Conservation (phyloP, 2,797 vertebrate species). For the Eleutherodactylus coqui region DNA sequence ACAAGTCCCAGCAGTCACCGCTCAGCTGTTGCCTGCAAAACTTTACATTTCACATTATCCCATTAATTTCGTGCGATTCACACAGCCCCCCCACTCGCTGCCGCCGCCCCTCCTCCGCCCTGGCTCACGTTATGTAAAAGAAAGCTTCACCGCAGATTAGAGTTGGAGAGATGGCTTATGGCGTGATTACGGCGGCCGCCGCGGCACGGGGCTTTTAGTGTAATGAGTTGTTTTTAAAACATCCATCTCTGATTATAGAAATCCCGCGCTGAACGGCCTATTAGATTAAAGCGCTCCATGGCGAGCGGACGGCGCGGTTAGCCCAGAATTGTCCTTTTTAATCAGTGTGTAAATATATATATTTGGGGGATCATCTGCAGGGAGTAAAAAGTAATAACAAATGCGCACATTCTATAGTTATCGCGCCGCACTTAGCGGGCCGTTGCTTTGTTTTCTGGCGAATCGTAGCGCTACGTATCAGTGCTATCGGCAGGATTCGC, state of each 20-base stretch:
- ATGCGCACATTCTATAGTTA: too few relatives aligned
- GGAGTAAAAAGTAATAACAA: too few relatives aligned
- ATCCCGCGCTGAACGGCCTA: slow-evolving; percentile 28
- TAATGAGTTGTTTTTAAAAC: slow-evolving; percentile 38
- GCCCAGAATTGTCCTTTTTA: neutral
- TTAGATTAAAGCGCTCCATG: neutral
- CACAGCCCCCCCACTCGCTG: too few relatives aligned
- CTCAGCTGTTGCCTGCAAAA: too few relatives aligned
- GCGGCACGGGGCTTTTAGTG: slow-evolving; percentile 31
- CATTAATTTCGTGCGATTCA: neutral
- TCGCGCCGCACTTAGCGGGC: too few relatives aligned
- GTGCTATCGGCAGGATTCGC: too few relatives aligned
- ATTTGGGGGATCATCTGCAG: too few relatives aligned
- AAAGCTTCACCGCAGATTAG: neutral
- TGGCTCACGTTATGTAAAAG: slow-evolving; percentile 16
- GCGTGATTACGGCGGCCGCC: slow-evolving; percentile 15
- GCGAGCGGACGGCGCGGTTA: neutral
- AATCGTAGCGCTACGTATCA: too few relatives aligned
- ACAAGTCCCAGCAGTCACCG: neutral
- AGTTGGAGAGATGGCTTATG: neutral
- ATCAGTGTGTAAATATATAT: neutral
- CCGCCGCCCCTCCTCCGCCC: neutral
- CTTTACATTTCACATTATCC: neutral
- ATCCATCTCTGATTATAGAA: slow-evolving; percentile 25
- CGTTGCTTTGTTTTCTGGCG: too few relatives aligned